A percentile compares a stretch with the other conserved stretches of the same genome.
phyloP scores from a whole-genome alignment of 2,888 invertebrate species.

The Chrysolina oricalcia region DNA sequence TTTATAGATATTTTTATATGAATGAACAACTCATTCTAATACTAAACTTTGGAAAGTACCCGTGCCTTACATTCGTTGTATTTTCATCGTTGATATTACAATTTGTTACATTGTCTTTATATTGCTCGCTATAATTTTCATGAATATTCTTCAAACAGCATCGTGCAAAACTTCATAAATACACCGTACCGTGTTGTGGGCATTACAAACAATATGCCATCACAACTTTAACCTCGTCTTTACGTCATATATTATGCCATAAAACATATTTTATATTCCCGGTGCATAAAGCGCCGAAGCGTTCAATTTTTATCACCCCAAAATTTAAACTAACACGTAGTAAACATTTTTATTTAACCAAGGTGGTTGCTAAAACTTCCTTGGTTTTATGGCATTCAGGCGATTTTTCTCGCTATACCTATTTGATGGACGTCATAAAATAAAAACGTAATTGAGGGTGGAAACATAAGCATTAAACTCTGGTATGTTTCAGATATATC shows the following conservation, averaged over 20 bases:
- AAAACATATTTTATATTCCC: constrained; percentile 33
- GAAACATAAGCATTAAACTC: constrained; percentile 30
- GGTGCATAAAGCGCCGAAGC: constrained; percentile 30
- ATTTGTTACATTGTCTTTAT: too few relatives aligned
- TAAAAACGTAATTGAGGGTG: constrained; percentile 38
- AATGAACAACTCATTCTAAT: too few relatives aligned
- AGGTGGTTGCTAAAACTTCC: constrained; percentile 31
- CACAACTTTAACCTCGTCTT: not conserved
- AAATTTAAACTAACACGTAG: constrained; percentile 45
- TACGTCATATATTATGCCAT: not conserved
- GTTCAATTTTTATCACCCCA: constrained; percentile 37
- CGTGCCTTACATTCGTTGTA: too few relatives aligned
- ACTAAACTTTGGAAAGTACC: too few relatives aligned
- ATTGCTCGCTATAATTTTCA: too few relatives aligned
- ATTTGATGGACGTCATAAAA: constrained; percentile 40
- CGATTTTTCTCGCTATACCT: constrained; percentile 26
- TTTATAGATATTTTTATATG: too few relatives aligned
- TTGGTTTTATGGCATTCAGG: constrained; percentile 31
- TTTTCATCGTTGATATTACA: too few relatives aligned
- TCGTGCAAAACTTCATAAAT: not conserved
- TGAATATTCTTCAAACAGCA: not conserved
- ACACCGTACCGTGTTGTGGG: not conserved
- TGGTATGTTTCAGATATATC: not conserved
- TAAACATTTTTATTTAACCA: constrained; percentile 43
- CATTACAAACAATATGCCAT: not conserved